Conservation (phyloP, 1,140 invertebrate genomes). For the Macrocentrus cingulum region DNA sequence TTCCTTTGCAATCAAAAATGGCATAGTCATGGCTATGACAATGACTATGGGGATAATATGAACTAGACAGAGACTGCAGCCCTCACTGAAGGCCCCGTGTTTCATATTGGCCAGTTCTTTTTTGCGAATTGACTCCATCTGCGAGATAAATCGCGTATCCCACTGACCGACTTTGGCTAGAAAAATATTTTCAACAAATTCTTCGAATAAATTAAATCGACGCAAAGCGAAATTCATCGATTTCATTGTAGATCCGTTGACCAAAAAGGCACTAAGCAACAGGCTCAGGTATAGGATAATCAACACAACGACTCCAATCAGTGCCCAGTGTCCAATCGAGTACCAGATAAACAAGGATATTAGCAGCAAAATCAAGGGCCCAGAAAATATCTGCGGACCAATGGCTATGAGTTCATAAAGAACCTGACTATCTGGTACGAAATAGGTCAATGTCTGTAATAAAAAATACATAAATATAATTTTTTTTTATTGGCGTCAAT, state of each 20-base stretch:
- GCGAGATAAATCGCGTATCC: slow-evolving; percentile 30
- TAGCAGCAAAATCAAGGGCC: slow-evolving; percentile 30
- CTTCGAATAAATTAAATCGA: slow-evolving; percentile 32
- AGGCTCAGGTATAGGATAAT: slow-evolving; percentile 28
- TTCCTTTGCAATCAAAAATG: too few relatives aligned
- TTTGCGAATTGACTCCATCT: slow-evolving; percentile 23
- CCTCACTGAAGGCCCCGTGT: slow-evolving; percentile 34
- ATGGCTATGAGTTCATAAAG: slow-evolving; percentile 34
- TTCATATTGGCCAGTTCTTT: slow-evolving; percentile 35
- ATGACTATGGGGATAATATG: slow-evolving; percentile 36
- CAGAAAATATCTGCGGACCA: slow-evolving; percentile 34
- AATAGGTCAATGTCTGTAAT: slow-evolving; percentile 38
- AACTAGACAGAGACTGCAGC: slow-evolving; percentile 35
- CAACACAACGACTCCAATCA: slow-evolving; percentile 31
- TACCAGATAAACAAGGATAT: slow-evolving; percentile 32
- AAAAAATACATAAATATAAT: slow-evolving; percentile 17
- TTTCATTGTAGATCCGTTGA: slow-evolving; percentile 30
- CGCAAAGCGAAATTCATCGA: slow-evolving; percentile 31
- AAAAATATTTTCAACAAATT: slow-evolving; percentile 34
- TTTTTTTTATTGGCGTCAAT: not conserved
- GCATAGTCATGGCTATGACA: slow-evolving; percentile 31
- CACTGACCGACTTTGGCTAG: slow-evolving; percentile 35
- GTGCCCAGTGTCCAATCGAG: slow-evolving; percentile 32
- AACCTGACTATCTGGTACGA: slow-evolving; percentile 35
- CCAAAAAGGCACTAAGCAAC: slow-evolving; percentile 32